A percentile compares a stretch with the other conserved stretches of the same genome.
Evolutionary conservation across 2,888 invertebrate species (phyloP).

Genomic region (Biston stratarius): DNA sequence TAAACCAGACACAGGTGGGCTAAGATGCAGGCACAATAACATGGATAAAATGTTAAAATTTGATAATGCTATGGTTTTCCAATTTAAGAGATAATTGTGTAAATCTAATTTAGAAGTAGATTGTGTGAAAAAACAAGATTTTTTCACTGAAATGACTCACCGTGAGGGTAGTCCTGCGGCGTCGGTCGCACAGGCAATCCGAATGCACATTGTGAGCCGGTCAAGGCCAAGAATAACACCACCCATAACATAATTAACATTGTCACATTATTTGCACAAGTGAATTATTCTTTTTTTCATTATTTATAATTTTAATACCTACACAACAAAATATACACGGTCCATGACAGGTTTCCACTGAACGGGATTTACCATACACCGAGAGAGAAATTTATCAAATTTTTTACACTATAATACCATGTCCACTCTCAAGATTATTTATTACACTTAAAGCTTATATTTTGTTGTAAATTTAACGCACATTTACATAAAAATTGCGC

Average conservation of each 20-base stretch:
- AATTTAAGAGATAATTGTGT: background rate
- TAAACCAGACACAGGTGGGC: conserved; percentile 7
- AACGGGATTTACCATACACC: conserved; percentile 62
- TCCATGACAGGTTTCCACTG: conserved; percentile 78
- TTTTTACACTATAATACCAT: conserved; percentile 65
- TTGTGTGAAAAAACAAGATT: conserved; percentile 56
- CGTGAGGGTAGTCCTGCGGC: conserved; percentile 82
- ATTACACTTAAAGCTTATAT: conserved; percentile 66
- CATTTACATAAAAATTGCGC: conserved; percentile 86
- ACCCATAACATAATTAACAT: conserved; percentile 81
- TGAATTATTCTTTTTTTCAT: conserved; percentile 81
- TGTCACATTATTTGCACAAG: conserved; percentile 82
- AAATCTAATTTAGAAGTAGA: background rate
- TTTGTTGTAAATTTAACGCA: conserved; percentile 72
- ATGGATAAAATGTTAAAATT: background rate
- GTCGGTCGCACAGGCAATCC: conserved; percentile 79
- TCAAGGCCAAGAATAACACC: conserved; percentile 81
- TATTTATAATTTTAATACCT: conserved; percentile 80
- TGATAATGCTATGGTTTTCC: background rate
- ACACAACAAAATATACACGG: conserved; percentile 84
- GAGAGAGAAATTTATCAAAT: conserved; percentile 59
- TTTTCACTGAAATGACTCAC: conserved; percentile 70
- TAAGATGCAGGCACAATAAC: conserved; percentile 8
- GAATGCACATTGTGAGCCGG: conserved; percentile 74
- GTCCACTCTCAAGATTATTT: conserved; percentile 60